Base-by-base conservation (phyloP, 2,888 invertebrate species). In the Plagiodera versicolora region DNA sequence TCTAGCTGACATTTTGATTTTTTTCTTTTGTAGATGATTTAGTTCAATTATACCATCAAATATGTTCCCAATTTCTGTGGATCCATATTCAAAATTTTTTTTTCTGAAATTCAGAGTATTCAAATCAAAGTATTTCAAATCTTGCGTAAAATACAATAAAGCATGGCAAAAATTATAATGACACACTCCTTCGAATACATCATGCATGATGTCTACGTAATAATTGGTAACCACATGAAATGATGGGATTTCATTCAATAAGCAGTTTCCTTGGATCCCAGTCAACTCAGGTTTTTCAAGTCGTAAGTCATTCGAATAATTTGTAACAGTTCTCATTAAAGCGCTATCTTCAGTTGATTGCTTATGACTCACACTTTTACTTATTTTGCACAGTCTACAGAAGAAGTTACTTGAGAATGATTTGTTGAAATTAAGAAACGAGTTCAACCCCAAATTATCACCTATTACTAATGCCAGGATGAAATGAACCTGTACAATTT, bases 81-180 rank as follows among this genome's bases (percentile, higher is more conserved):
- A 35, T 8, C 69, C 70, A 56, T 70, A 72, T 2, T 72, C 61
- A 61, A 72, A 72, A 46, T 18, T 63, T 64, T 67, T 8, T 51
- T 67, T 70, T 57, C 72, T 58, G 10, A 10, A 48, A 62, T 71
- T 71, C 6, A 74, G 51, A 8, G 19, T 65, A 44, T 66, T 58
- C 56, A 71, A 56, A 48, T 56, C 18, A 53, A 73, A 70, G 60
- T 59, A 65, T 51, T 69, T 65, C 46, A 54, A 58, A 47, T 39
- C 63, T 2, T 46, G 0, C 8, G 56, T 67, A 47, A 66, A 68
- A 60, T 70, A 67, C 1, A 10, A 19, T 9, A 73, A 61, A 6
- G 62, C 61, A 45, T 74, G 63, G 57, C 66, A 59, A 8, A 68
- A 46, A 32, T 51, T 35, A 24, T 68, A 68, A 35, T 68, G 63